Conservation (phyloP, 1,140 invertebrate genomes). For the Nephotettix cincticeps region DNA sequence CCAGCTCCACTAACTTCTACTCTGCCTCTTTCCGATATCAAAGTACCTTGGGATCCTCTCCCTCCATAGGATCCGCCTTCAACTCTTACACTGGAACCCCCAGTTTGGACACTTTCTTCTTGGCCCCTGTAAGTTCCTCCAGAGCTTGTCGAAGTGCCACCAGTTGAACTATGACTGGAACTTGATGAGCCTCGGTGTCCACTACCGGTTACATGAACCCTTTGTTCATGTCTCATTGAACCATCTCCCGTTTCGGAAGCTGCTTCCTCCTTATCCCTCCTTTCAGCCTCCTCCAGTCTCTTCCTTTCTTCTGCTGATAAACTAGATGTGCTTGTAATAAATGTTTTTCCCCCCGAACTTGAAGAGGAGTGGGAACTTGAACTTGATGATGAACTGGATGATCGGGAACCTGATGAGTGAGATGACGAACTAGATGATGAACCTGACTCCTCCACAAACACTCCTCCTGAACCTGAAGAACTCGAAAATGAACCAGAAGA, state of each 20-base stretch:
- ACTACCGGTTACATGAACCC: neutral
- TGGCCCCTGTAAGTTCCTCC: constrained; percentile 5
- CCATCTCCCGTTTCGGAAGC: constrained; percentile 26
- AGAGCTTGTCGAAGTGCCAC: constrained; percentile 4
- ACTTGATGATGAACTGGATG: constrained; percentile 61
- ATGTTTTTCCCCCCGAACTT: constrained; percentile 5
- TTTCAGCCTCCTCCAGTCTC: constrained; percentile 30
- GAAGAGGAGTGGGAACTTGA: constrained; percentile 39
- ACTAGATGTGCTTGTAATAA: neutral
- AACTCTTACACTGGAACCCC: neutral
- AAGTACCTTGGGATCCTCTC: constrained; percentile 7
- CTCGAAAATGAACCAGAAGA: constrained; percentile 23
- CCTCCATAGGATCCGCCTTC: neutral
- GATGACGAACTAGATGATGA: constrained; percentile 22
- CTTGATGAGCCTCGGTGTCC: neutral
- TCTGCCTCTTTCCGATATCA: constrained; percentile 22
- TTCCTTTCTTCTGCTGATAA: constrained; percentile 36
- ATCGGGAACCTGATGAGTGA: constrained; percentile 60
- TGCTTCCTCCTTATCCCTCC: constrained; percentile 33
- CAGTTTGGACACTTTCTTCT: neutral
- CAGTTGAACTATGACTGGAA: neutral
- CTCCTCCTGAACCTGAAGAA: constrained; percentile 18
- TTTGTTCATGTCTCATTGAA: constrained; percentile 25
- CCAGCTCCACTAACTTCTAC: constrained; percentile 13
- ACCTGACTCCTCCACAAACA: too few species aligned